Evolutionary conservation across 2,888 invertebrate genomes (phyloP).

Genomic region (Dolomedes plantarius): DNA sequence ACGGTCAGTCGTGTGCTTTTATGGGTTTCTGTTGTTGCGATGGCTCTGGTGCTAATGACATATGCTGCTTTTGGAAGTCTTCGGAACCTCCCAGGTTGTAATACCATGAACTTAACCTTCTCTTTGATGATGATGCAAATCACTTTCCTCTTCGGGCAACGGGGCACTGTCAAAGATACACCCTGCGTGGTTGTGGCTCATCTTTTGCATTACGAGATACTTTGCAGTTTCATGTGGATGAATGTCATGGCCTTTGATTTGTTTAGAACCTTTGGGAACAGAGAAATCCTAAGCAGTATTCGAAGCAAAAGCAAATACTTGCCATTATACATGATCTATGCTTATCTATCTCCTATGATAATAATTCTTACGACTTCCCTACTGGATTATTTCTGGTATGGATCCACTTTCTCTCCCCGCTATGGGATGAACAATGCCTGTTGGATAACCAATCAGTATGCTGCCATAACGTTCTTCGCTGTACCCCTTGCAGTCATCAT

Average conservation of each 20-base stretch:
- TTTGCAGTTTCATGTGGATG: conserved; percentile 78
- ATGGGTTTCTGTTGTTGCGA: conserved; percentile 75
- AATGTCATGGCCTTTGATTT: conserved; percentile 78
- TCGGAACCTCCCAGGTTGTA: conserved; percentile 77
- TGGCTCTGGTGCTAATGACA: conserved; percentile 76
- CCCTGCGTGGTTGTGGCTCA: conserved; percentile 76
- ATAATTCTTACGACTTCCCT: conserved; percentile 75
- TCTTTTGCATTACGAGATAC: conserved; percentile 76
- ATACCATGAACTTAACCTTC: conserved; percentile 76
- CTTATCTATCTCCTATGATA: conserved; percentile 76
- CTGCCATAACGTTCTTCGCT: conserved; percentile 74
- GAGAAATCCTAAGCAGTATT: conserved; percentile 63
- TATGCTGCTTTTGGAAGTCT: conserved; percentile 76
- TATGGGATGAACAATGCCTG: conserved; percentile 73
- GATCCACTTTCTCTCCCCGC: conserved; percentile 56
- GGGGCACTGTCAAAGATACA: conserved; percentile 36
- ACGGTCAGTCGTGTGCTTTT: conserved; percentile 70
- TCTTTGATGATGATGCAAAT: conserved; percentile 76
- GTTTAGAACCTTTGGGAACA: conserved; percentile 76
- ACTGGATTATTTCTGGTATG: conserved; percentile 74
- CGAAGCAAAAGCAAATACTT: conserved; percentile 69
- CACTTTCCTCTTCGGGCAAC: conserved; percentile 75
- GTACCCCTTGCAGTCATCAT: conserved; percentile 73
- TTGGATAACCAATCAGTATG: conserved; percentile 74
- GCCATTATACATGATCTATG: conserved; percentile 74